phyloP scores from a whole-genome alignment of 2,888 invertebrate species.

The Phengaris arion region DNA sequence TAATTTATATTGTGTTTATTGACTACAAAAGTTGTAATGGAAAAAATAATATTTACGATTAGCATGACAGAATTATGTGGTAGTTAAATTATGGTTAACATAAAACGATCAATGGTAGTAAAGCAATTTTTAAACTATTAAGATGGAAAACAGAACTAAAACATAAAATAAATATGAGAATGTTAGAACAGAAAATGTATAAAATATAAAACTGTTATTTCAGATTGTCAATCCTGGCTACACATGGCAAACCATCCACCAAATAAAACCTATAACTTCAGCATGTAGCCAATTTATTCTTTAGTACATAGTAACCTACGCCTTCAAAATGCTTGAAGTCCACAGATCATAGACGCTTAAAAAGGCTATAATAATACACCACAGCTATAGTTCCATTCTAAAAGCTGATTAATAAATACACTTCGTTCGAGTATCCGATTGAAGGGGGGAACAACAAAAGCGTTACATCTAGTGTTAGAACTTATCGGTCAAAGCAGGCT shows the following conservation, averaged over 20 bases:
- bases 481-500: constrained; percentile 27
- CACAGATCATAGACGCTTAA: background rate
- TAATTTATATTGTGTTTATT: background rate
- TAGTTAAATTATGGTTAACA: background rate
- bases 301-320: background rate
- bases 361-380: background rate
- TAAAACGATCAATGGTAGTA: background rate
- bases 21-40: background rate
- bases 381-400: background rate
- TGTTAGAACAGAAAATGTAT: background rate
- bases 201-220: background rate
- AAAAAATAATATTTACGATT: background rate
- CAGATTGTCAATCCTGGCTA: constrained; percentile 3
- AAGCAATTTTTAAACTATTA: background rate
- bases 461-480: constrained; percentile 35
- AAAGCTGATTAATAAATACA: constrained; percentile 3
- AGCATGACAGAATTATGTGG: background rate
- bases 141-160: background rate
- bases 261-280: background rate
- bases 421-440: constrained; percentile 33
- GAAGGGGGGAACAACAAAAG: constrained; percentile 35
- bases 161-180: background rate
- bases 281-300: background rate
- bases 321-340: background rate
- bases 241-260: background rate